Evolutionary conservation across 1,140 invertebrate species (phyloP).

Genomic region (Eurosta solidaginis): DNA sequence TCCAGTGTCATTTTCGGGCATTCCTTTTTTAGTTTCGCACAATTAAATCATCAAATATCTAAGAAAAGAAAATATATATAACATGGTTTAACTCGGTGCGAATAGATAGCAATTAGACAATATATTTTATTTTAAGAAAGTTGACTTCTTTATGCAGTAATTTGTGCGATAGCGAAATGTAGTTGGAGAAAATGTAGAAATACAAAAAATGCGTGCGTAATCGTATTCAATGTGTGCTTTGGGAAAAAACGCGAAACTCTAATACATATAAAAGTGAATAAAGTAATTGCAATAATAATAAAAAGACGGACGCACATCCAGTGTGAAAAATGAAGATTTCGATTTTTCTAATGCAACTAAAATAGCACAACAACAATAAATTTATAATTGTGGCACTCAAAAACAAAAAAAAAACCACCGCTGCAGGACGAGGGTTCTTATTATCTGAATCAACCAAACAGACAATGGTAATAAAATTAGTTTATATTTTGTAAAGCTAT

Average conservation of each 20-base stretch:
- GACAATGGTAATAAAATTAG: neutral
- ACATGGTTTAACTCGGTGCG: neutral
- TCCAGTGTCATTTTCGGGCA: slow-evolving; percentile 5
- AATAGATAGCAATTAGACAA: neutral
- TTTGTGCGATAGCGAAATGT: neutral
- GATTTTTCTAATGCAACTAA: slow-evolving; percentile 18
- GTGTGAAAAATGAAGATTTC: slow-evolving; percentile 10
- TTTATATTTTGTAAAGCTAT: neutral
- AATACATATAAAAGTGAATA: neutral
- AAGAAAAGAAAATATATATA: neutral
- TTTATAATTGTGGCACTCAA: neutral
- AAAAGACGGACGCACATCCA: slow-evolving; percentile 1
- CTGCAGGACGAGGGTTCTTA: neutral
- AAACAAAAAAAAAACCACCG: neutral
- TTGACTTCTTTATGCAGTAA: neutral
- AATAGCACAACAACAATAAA: neutral
- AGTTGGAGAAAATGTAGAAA: slow-evolving; percentile 25
- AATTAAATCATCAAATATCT: slow-evolving; percentile 16
- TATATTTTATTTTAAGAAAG: neutral
- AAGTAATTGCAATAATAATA: slow-evolving; percentile 25
- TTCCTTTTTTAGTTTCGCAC: slow-evolving; percentile 24
- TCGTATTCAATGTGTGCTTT: slow-evolving; percentile 11
- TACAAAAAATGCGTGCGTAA: slow-evolving; percentile 22
- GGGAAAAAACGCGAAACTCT: slow-evolving; percentile 10
- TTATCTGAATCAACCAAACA: neutral